A percentile compares a stretch with the other conserved stretches of the same genome.
Conservation (phyloP, 2,113 vertebrate species). For the Chrysochloris asiatica region DNA sequence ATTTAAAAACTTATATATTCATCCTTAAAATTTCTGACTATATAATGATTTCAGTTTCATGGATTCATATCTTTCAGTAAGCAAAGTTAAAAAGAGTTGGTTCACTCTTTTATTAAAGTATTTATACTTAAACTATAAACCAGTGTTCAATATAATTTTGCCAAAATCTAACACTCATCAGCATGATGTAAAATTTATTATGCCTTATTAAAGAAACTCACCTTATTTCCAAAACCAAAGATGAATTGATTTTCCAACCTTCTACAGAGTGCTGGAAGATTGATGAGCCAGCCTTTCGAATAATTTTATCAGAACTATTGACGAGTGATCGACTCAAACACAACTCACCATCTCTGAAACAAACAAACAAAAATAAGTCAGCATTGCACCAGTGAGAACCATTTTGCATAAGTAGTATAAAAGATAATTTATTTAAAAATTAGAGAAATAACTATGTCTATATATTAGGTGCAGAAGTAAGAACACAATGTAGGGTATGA, state of each 20-base stretch:
- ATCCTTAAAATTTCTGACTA: neutral
- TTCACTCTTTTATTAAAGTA: conserved; percentile 56
- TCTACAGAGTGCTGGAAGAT: conserved; percentile 85
- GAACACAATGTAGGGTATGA: neutral
- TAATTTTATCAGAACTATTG: conserved; percentile 88
- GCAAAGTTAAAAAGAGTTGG: conserved; percentile 39
- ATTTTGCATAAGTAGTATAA: neutral
- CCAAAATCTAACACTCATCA: neutral
- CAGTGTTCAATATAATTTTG: conserved; percentile 45
- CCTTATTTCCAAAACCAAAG: conserved; percentile 91
- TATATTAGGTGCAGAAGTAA: neutral
- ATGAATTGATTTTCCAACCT: conserved; percentile 91
- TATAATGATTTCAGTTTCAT: conserved; percentile 53
- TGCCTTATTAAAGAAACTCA: conserved; percentile 80
- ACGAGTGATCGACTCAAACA: conserved; percentile 88
- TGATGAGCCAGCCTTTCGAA: conserved; percentile 84
- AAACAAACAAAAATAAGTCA: conserved; percentile 72
- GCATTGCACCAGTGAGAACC: conserved; percentile 43
- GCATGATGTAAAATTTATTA: conserved; percentile 44
- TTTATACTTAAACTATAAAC: conserved; percentile 62
- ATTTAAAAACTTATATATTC: conserved; percentile 53
- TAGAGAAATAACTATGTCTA: neutral
- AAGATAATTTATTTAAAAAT: conserved; percentile 22
- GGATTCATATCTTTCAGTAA: conserved; percentile 2
- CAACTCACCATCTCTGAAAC: conserved; percentile 88